phyloP scores from a whole-genome alignment of 2,113 vertebrate genomes.

The Jaculus jaculus region DNA sequence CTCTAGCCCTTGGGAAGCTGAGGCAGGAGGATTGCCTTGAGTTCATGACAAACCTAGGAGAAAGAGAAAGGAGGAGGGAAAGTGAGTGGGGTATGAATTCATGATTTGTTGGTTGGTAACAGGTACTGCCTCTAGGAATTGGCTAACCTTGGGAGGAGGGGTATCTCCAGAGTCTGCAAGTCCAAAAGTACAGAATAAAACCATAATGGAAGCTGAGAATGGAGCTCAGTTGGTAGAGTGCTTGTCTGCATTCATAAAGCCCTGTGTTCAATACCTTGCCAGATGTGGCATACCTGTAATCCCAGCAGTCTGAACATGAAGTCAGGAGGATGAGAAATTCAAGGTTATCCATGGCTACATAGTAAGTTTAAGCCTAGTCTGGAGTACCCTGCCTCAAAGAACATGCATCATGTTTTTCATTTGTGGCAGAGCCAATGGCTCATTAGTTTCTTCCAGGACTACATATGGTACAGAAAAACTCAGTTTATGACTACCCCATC shows the following conservation, averaged over 20 bases:
- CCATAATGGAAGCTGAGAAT: not conserved
- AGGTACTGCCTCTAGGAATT: not conserved
- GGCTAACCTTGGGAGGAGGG: not conserved
- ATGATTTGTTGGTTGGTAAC: not conserved
- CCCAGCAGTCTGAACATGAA: too few species aligned
- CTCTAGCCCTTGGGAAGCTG: too few species aligned
- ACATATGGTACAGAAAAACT: not conserved
- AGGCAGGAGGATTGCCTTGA: not conserved
- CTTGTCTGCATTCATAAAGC: too few species aligned
- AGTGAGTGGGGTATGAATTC: not conserved
- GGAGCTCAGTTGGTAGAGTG: not conserved
- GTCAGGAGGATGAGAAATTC: too few species aligned
- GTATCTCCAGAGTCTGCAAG: too few species aligned
- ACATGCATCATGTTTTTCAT: too few species aligned
- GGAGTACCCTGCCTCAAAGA: too few species aligned
- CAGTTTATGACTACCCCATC: fast-evolving
- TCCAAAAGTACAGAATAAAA: not conserved
- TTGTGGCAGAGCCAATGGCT: not conserved
- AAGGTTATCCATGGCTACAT: too few species aligned
- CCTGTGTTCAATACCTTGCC: too few species aligned
- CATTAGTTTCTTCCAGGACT: not conserved
- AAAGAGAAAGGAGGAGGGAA: too few species aligned
- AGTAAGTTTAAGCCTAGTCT: too few species aligned
- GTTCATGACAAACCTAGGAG: not conserved
- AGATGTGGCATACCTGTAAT: too few species aligned